phyloP scores from a whole-genome alignment of 2,797 vertebrate genomes.

The Pangasius sanitwongsei region DNA sequence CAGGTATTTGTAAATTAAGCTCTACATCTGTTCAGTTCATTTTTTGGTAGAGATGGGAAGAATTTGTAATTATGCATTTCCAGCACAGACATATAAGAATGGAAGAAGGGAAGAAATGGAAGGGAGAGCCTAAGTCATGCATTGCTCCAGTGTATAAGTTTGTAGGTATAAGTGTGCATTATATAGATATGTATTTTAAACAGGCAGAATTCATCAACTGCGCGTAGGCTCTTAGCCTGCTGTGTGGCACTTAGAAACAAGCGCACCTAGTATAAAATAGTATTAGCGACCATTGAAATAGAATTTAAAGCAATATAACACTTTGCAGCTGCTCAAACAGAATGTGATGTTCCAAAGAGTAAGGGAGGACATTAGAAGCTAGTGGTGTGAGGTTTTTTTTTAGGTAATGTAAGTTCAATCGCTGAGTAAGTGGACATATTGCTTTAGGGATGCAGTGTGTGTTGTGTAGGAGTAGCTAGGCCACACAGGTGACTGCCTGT shows the following conservation, averaged over 20 bases:
- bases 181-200: not conserved
- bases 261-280: not conserved
- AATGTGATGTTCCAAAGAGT: not conserved
- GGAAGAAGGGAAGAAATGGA: no score
- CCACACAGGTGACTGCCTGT: not conserved
- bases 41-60: not conserved
- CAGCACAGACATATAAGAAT: not conserved
- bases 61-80: not conserved
- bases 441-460: not conserved
- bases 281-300: not conserved
- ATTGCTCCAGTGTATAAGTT: not conserved
- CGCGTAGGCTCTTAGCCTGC: not conserved
- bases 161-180: not conserved
- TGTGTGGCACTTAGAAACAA: not conserved
- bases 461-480: not conserved
- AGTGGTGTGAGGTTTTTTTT: not conserved
- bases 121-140: not conserved
- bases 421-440: not conserved
- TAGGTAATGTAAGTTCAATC: not conserved
- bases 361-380: not conserved
- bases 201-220: not conserved
- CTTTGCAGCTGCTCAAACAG: not conserved
- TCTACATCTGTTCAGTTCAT: not conserved
- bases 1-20: not conserved
- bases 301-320: not conserved